Percentiles rank a stretch among this genome's conserved stretches.
phyloP scores from a whole-genome alignment of 2,113 vertebrate species.

The Sarotherodon lohbergeri region DNA sequence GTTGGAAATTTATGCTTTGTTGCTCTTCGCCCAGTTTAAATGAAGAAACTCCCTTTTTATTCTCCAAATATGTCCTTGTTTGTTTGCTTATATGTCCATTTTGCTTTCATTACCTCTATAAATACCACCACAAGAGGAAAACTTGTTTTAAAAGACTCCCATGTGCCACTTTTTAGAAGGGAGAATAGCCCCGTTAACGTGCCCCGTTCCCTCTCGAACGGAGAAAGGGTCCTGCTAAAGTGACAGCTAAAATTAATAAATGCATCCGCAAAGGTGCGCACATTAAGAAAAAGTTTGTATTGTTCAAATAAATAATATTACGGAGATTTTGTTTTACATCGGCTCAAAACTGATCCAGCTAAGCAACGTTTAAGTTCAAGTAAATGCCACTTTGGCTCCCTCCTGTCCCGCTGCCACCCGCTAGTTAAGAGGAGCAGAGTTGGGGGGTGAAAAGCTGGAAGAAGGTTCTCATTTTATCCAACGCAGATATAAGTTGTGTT shows the following conservation, averaged over 20 bases:
- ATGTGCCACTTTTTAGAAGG: constrained; percentile 2
- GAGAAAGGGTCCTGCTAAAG: not conserved
- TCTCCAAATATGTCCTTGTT: not conserved
- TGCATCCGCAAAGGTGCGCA: rapidly evolving
- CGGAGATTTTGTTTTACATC: not conserved
- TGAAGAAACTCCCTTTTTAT: not conserved
- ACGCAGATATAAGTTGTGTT: not conserved
- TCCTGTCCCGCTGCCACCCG: not conserved
- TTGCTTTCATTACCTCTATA: not conserved
- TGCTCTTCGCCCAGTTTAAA: not conserved
- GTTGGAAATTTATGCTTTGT: constrained; percentile 46
- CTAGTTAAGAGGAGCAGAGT: not conserved
- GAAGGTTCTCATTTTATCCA: not conserved
- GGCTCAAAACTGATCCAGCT: not conserved
- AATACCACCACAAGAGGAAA: not conserved
- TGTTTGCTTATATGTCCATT: not conserved
- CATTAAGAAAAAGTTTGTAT: not conserved
- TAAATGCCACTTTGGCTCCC: constrained; percentile 1
- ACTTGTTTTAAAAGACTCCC: not conserved
- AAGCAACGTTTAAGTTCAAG: not conserved
- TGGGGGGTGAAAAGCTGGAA: not conserved
- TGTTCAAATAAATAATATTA: not conserved
- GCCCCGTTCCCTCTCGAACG: not conserved
- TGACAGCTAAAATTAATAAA: not conserved
- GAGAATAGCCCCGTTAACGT: constrained; percentile 10